phyloP scores from a whole-genome alignment of 2,888 invertebrate genomes.

The Clepsis dumicolana region DNA sequence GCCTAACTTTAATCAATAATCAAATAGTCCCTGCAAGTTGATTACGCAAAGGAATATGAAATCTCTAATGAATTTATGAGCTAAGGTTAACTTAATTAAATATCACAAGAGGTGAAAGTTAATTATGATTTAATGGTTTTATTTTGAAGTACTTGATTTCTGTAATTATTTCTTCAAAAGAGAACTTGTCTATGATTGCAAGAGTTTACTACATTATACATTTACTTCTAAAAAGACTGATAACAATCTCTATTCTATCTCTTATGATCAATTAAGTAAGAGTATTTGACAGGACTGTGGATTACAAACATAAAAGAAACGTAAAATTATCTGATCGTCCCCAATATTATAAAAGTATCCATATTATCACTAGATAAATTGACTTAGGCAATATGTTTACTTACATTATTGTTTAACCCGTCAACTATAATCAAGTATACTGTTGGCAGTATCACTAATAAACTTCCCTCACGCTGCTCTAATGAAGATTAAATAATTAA shows the following conservation, averaged over 20 bases:
- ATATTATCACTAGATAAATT: too few species aligned
- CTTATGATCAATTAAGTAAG: too few species aligned
- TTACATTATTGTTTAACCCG: not conserved
- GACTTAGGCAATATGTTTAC: too few species aligned
- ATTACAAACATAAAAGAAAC: too few species aligned
- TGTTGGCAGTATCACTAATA: not conserved
- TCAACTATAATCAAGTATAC: not conserved
- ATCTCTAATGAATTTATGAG: not conserved
- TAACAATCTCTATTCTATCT: too few species aligned
- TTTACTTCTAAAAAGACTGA: too few species aligned
- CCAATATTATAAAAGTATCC: too few species aligned
- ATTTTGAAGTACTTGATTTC: not conserved
- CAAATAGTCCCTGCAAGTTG: not conserved
- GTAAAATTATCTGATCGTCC: too few species aligned
- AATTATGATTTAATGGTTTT: not conserved
- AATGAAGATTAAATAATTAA: not conserved
- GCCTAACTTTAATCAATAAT: conserved; percentile 13
- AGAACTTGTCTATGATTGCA: too few species aligned
- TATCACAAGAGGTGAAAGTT: not conserved
- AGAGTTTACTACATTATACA: too few species aligned
- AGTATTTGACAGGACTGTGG: too few species aligned
- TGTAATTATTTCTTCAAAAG: too few species aligned
- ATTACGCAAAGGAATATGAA: not conserved
- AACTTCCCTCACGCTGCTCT: not conserved
- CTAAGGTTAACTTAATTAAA: not conserved